Percentiles rank a stretch among this genome's conserved stretches.
phyloP scores from a whole-genome alignment of 2,797 vertebrate genomes.

The Acrossocheilus fasciatus region DNA sequence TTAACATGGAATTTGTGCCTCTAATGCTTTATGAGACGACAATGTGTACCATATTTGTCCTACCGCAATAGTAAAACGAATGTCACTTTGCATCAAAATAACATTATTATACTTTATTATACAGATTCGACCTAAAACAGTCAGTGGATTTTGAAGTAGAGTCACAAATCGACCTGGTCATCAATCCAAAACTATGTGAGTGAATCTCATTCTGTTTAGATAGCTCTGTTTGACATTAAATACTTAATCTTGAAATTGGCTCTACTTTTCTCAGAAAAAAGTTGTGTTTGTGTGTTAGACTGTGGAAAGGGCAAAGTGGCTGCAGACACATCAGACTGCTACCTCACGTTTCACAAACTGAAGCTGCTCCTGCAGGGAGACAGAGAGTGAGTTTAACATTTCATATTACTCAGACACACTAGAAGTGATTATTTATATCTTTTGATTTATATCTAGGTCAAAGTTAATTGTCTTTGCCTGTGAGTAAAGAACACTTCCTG shows the following conservation, averaged over 20 bases:
- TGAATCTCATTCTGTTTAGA: conserved; percentile 46
- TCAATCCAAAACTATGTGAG: conserved; percentile 85
- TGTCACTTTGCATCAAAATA: neutral
- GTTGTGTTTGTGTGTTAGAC: conserved; percentile 68
- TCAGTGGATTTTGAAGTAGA: conserved; percentile 86
- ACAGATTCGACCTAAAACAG: conserved; percentile 77
- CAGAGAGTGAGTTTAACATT: conserved; percentile 73
- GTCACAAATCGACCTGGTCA: conserved; percentile 84
- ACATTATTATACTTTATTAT: conserved; percentile 51
- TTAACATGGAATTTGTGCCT: neutral
- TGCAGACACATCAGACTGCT: conserved; percentile 83
- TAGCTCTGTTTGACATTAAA: neutral
- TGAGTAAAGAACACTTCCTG: neutral
- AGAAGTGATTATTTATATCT: neutral
- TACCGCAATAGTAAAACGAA: neutral
- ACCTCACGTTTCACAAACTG: conserved; percentile 85
- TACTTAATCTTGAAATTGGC: neutral
- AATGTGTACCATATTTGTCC: neutral
- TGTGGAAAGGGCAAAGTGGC: conserved; percentile 78
- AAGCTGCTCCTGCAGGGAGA: conserved; percentile 84
- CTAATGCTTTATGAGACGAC: neutral
- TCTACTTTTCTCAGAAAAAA: conserved; percentile 5
- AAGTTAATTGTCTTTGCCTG: neutral
- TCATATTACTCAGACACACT: neutral
- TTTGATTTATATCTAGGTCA: neutral